A percentile compares a stretch with the other conserved stretches of the same genome.
These are phyloP conservation scores for Parotia lawesii DNA, from an alignment of 2,113 vertebrate genomes.

Conservation along the genomic window DNA sequence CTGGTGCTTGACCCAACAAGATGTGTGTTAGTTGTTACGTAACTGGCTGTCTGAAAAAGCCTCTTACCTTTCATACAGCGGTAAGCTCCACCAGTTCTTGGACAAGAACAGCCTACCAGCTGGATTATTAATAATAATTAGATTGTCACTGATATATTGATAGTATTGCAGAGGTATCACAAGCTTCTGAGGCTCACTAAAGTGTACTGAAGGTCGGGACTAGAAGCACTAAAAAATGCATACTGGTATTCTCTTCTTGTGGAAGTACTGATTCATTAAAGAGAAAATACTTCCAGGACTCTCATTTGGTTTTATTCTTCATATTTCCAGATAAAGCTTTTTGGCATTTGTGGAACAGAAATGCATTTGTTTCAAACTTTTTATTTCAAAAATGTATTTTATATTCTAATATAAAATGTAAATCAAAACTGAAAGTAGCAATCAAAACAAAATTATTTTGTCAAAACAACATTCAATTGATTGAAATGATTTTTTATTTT, in stretches of 20 bases:
- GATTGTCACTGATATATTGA: background rate
- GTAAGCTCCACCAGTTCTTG: background rate
- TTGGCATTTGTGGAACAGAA: background rate
- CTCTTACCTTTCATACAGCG: background rate
- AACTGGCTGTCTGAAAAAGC: background rate
- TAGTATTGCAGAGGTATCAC: background rate
- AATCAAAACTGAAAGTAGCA: conserved; percentile 39
- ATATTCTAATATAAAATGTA: conserved; percentile 26
- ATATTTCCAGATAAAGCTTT: background rate
- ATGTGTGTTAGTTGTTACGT: background rate
- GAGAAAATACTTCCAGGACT: background rate
- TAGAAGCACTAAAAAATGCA: background rate
- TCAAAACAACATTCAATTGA: conserved; percentile 51
- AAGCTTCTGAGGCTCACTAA: background rate
- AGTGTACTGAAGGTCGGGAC: background rate
- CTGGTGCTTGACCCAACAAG: background rate
- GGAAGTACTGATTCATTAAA: background rate
- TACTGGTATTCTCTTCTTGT: background rate
- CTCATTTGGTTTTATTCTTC: background rate
- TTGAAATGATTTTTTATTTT: conserved; percentile 34
- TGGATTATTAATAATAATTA: conserved; percentile 8
- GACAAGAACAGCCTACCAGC: background rate
- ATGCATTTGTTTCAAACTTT: conserved; percentile 38
- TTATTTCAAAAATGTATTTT: conserved; percentile 18
- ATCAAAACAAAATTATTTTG: conserved; percentile 65